These are phyloP conservation scores for Catalaphyllia jardinei DNA, from an alignment of 64 coral and sea anemone species.

Conservation along the genomic window DNA sequence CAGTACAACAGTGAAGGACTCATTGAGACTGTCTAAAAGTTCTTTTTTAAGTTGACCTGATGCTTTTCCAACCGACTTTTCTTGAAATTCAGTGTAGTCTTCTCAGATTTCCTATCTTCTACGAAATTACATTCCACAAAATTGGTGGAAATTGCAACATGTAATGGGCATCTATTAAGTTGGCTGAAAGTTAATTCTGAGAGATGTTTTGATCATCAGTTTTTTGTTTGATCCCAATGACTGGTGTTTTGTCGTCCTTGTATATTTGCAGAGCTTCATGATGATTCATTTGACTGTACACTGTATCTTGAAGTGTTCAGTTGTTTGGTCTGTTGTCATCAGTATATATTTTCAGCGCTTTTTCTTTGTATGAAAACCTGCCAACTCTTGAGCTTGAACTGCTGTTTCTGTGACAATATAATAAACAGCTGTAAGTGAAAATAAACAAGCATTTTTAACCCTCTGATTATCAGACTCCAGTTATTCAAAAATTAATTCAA, in stretches of 20 bases:
- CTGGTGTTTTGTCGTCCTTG: background rate
- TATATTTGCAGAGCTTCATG: background rate
- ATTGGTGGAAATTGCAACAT: too few species aligned
- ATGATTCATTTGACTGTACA: background rate
- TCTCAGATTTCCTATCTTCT: too few species aligned
- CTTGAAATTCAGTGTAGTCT: too few species aligned
- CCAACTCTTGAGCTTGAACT: constrained; percentile 33
- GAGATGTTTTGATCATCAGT: too few species aligned
- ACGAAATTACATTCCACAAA: too few species aligned
- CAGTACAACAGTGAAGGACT: too few species aligned
- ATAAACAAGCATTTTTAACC: background rate
- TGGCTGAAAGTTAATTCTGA: too few species aligned
- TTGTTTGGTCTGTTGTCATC: constrained; percentile 40
- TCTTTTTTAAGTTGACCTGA: too few species aligned
- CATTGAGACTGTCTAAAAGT: too few species aligned
- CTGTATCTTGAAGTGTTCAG: background rate
- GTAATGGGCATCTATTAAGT: too few species aligned
- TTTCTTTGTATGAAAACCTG: constrained; percentile 61
- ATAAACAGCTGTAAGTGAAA: background rate
- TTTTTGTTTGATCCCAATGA: too few species aligned
- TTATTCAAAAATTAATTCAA: background rate
- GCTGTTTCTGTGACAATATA: constrained; percentile 3
- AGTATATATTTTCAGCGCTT: constrained; percentile 69
- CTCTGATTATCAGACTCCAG: background rate
- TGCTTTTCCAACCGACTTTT: too few species aligned